phyloP scores from a whole-genome alignment of 2,797 vertebrate genomes.

The Rhabdophis nuchalis region DNA sequence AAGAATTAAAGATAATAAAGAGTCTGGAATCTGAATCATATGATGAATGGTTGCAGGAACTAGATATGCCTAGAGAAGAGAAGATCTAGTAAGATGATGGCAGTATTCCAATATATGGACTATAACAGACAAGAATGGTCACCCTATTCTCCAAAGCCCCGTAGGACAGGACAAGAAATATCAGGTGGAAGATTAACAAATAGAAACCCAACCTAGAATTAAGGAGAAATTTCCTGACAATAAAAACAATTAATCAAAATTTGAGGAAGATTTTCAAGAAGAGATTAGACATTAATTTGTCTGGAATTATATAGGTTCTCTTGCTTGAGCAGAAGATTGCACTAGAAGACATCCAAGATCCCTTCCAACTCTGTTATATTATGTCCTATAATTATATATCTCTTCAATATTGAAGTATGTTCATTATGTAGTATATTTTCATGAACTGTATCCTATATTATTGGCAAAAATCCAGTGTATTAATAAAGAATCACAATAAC shows the following conservation, averaged over 20 bases:
- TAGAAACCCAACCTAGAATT: not conserved
- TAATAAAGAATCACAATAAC: not conserved
- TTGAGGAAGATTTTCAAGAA: not conserved
- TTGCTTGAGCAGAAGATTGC: not conserved
- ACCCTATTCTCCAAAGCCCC: not conserved
- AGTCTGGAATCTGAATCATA: not conserved
- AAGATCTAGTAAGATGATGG: not conserved
- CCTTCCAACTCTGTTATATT: not conserved
- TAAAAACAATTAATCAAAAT: not conserved
- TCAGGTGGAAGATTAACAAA: not conserved
- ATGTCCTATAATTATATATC: not conserved
- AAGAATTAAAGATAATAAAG: not conserved
- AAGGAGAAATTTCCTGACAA: no score
- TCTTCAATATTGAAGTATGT: not conserved
- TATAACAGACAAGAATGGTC: not conserved
- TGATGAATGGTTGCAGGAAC: not conserved
- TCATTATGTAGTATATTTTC: not conserved
- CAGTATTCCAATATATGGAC: not conserved
- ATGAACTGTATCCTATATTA: not conserved
- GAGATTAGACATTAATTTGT: not conserved
- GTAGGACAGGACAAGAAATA: not conserved
- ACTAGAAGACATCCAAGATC: not conserved
- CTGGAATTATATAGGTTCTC: not conserved
- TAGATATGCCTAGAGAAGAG: not conserved
- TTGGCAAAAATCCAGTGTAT: conserved; percentile 10